Conservation (phyloP, 2,113 vertebrate genomes). For the Trogon melanurus region DNA sequence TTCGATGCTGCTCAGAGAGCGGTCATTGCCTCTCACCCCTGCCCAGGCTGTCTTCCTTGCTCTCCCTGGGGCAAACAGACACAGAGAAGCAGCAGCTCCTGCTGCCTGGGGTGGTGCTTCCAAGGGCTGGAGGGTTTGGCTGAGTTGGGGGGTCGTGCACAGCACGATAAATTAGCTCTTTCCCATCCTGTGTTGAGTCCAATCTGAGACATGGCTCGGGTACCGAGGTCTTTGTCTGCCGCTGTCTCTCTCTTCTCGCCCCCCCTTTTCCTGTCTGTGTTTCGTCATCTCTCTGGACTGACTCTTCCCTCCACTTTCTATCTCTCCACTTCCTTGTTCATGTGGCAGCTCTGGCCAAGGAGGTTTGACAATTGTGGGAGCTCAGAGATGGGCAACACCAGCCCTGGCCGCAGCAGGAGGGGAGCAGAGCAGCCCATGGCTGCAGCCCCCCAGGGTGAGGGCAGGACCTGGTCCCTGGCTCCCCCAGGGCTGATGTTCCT, state of each 20-base stretch:
- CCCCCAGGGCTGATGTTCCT: background rate
- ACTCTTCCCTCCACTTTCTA: background rate
- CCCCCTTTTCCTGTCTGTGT: background rate
- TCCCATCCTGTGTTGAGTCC: background rate
- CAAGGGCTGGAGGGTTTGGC: rapidly evolving
- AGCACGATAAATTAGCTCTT: background rate
- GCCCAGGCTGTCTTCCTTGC: no score
- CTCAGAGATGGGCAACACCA: background rate
- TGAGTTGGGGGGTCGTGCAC: rapidly evolving
- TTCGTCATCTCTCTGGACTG: background rate
- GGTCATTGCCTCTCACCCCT: background rate
- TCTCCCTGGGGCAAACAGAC: background rate
- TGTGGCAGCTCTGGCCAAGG: background rate
- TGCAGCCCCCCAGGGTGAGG: background rate
- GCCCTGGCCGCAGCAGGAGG: background rate
- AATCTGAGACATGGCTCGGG: background rate
- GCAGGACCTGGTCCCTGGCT: background rate
- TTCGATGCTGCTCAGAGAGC: background rate
- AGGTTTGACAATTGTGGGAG: background rate
- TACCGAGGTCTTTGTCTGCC: background rate
- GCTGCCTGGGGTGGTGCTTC: background rate
- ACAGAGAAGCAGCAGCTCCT: background rate
- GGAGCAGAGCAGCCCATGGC: background rate
- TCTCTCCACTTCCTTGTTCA: background rate
- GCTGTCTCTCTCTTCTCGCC: background rate